Evolutionary conservation across 2,113 vertebrate species (phyloP), one percentile per base, ranked within the genome.

Genomic region (Chaetops frenatus): DNA sequence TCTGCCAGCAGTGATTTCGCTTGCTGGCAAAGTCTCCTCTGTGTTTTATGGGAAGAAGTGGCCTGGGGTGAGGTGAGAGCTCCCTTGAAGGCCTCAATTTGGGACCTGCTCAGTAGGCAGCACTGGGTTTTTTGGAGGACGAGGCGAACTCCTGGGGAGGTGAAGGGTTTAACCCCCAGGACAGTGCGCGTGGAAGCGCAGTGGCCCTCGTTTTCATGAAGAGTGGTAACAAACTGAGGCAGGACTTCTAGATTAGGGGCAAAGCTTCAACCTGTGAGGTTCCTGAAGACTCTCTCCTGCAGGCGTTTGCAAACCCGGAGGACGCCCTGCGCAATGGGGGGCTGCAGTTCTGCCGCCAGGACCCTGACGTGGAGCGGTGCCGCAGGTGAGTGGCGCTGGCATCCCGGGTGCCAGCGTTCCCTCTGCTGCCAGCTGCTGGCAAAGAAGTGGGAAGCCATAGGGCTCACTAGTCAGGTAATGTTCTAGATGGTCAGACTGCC

Each of bases 291-390:
- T 83, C 8, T 86, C 5, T 88, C 94, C 94, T 71, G 28, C 96
- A 99, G 99, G 99, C 98, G 0, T 99, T 99, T 72, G 98, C 99
- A 10, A 99, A 99, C 92, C 98, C 98, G 0, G 99, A 99, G 95
- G 99, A 99, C 0, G 98, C 99, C 2, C 61, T 98, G 84, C 98
- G 98, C 82, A 99, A 99, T 0, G 99, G 99, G 62, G 99, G 99
- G 16, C 7, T 97, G 23, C 98, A 99, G 94, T 99, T 86, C 67
- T 95, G 95, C 95, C 97, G 99, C 5, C 92, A 96, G 8, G 99
- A 99, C 91, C 98, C 98, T 0, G 96, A 98, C 0, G 99, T 99
- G 96, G 99, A 99, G 42, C 98, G 99, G 12, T 99, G 98, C 86
- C 97, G 95, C 47, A 98, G 99, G 99, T 96, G 69, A 97, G 35